Evolutionary conservation across 2,797 vertebrate genomes (phyloP), one percentile per base, ranked within the genome.

Genomic region (Petrocephalus schoutedeni): DNA sequence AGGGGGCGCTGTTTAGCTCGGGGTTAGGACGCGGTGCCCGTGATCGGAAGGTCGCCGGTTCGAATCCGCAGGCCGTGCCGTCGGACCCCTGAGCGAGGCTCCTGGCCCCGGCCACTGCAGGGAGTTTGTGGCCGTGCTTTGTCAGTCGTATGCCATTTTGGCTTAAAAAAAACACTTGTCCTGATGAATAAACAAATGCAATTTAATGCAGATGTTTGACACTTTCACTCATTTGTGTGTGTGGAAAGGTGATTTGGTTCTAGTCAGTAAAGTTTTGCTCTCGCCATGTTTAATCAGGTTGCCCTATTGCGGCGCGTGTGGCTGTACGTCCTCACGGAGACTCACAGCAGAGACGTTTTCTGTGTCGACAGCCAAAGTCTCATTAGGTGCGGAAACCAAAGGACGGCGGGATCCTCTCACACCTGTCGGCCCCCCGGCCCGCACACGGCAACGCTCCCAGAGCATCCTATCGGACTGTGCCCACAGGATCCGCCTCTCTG

Each of bases 361-460:
- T 21, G 45, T 10, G 19, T 9, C 49, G 7, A 21, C 41, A 45
- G 74, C 74, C 74, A 49, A 74, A 49, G 36, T 77, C 74, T 80
- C 74, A n/a, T 19, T 80, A n/a, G 41, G 74, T 80, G 74, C 74
- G 41, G 74, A 80, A 80, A 80, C 74, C 67, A n/a, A 49, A 49
- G 6, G 16, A 9, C 41, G 74, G 74, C 74, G n/a, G 74, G 36
- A 80, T 49, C 19, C 74, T 45, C 74, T 80, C 74, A 80, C 74
- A 80, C 74, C 74, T 80, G 74, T 21, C 74, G 1, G 36, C 45
- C 10, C 41, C 41, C 74, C 16, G 14, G 36, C 19, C 45, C 19
- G 19, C 41, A 41, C 67, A 6, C 32, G 7, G 67, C 36, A 80
- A 21, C 2, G 8, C 74, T 80, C 41, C 41, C 74, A n/a, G 74